Base-by-base conservation (phyloP, 2,113 vertebrate species). In the Alligator sinensis region DNA sequence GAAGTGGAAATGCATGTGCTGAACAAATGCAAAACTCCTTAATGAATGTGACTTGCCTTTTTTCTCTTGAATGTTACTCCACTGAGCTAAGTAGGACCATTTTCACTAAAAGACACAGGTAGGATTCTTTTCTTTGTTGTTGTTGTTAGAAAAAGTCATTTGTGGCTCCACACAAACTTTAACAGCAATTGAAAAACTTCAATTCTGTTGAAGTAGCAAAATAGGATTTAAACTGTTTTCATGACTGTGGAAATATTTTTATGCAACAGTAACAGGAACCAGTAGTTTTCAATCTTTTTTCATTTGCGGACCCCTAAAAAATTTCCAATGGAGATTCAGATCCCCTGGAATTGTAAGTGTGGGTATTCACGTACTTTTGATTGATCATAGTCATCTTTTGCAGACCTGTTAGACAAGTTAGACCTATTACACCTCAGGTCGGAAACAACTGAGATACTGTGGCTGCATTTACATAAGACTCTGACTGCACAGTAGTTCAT, bases 51-150 rank as follows among this genome's bases (percentile, higher is more conserved):
- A 80, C 80, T 70, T 91, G 8, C 79, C 84, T 82, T 38, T 38
- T n/a, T 5, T 1, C 27, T 19, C 79, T 94, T 84, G 92, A 19
- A 87, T 88, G 60, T n/a, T 62, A 93, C 83, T 90, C 82, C 91
- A 85, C 30, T 96, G 94, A 90, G 86, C 92, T 92, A 88, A 90
- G 83, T 34, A 84, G 82, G 82, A 91, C 91, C 91, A 94, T 89
- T 94, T 91, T 80, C 68, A 77, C 90, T 96, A 63, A 24, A 91
- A 91, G 70, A 72, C 87, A 90, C n/a, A 11, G 30, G 18, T 19
- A 89, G 63, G 47, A 47, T 47, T 47, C 47, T 47, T 47, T 47
- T 47, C 47, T 47, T 47, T 14, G 7, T 47, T 47, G 47, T 47
- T 85, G 60, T 62, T 90, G 80, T 66, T 84, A 87, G 57, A 88